phyloP scores from a whole-genome alignment of 2,113 vertebrate species.

The Okapia johnstoni region DNA sequence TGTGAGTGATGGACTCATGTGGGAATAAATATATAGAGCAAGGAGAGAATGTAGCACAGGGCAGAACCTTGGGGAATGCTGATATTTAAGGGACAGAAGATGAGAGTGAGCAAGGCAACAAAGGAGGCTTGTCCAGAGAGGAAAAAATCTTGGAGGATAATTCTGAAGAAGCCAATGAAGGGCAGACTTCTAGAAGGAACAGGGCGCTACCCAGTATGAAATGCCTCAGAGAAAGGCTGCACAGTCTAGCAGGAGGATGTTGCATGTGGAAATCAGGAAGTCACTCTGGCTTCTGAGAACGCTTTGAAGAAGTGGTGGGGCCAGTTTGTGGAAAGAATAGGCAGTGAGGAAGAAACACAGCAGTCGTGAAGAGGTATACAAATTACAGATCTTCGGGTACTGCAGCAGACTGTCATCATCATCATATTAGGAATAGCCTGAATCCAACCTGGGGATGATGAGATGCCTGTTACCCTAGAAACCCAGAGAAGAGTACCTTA shows the following conservation, averaged over 20 bases:
- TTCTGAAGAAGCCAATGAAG: background rate
- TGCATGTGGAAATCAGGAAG: background rate
- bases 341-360: background rate
- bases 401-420: background rate
- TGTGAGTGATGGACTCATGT: background rate
- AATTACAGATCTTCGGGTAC: background rate
- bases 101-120: background rate
- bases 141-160: background rate
- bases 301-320: background rate
- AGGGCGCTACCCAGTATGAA: fast-evolving
- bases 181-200: background rate
- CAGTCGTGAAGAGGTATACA: background rate
- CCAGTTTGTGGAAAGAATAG: background rate
- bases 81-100: background rate
- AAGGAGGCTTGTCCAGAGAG: background rate
- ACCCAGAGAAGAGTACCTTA: background rate
- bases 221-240: fast-evolving
- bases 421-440: background rate
- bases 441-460: background rate
- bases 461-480: constrained; percentile 48
- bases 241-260: fast-evolving
- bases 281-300: background rate
- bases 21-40: constrained; percentile 28
- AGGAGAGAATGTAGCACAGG: constrained; percentile 25
- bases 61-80: constrained; percentile 22